A percentile compares a stretch with the other conserved stretches of the same genome.
phyloP scores from a whole-genome alignment of 2,797 vertebrate genomes.

The Coendou prehensilis region DNA sequence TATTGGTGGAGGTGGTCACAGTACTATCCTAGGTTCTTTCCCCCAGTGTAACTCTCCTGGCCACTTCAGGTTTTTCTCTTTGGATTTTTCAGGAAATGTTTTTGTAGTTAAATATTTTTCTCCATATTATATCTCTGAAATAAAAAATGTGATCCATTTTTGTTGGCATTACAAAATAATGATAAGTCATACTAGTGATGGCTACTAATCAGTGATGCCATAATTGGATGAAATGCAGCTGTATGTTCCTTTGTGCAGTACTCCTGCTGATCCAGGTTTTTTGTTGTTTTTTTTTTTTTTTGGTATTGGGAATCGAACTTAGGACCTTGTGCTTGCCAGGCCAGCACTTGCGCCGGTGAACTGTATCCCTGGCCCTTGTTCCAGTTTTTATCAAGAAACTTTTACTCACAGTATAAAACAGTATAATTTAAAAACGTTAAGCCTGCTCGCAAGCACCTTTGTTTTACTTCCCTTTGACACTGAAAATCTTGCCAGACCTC shows the following conservation, averaged over 20 bases:
- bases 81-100: slow-evolving; percentile 39
- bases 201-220: background rate
- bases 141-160: background rate
- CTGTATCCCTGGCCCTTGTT: background rate
- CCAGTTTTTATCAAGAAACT: slow-evolving; percentile 9
- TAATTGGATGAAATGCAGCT: background rate
- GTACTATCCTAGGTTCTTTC: background rate
- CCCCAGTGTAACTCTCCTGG: background rate
- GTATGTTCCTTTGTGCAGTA: background rate
- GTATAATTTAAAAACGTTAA: background rate
- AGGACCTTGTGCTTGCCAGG: too few relatives aligned
- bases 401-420: slow-evolving; percentile 17
- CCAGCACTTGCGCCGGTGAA: too few relatives aligned
- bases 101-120: slow-evolving; percentile 20
- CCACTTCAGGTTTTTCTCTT: background rate
- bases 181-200: background rate
- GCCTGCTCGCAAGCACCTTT: slow-evolving; percentile 11
- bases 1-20: background rate
- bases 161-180: slow-evolving; percentile 32
- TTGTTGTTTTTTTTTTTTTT: background rate
- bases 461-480: slow-evolving; percentile 6
- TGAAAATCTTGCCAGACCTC: background rate
- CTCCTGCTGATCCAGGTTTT: slow-evolving; percentile 28
- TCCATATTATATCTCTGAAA: background rate
- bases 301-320: too few relatives aligned